Percentiles rank a stretch among this genome's conserved stretches.
These are phyloP conservation scores for Tragelaphus scriptus DNA, from an alignment of 2,113 vertebrate genomes.

Conservation along the genomic window DNA sequence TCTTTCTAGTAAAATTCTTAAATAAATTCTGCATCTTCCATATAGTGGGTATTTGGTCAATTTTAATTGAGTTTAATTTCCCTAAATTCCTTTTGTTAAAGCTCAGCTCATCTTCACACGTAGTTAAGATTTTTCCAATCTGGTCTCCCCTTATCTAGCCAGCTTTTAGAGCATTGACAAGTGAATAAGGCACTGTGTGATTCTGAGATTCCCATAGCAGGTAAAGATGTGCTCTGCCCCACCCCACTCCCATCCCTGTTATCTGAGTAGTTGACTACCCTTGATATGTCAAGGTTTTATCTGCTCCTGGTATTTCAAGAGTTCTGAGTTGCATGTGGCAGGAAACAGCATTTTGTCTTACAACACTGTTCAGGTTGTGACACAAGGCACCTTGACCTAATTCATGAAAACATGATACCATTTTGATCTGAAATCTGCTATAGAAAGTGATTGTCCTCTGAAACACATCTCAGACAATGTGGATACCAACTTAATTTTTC, in stretches of 20 bases:
- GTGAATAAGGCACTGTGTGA: background rate
- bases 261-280: background rate
- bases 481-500: conserved; percentile 57
- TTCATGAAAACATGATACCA: conserved; percentile 50
- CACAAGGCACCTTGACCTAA: conserved; percentile 61
- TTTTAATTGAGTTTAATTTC: conserved; percentile 24
- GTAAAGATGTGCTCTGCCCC: background rate
- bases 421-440: conserved; percentile 57
- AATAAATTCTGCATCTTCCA: background rate
- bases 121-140: background rate
- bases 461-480: conserved; percentile 54
- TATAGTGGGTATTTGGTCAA: background rate
- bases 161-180: background rate
- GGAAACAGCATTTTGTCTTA: conserved; percentile 18
- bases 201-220: background rate
- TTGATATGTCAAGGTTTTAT: conserved; percentile 1
- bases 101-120: background rate
- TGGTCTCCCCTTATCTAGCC: background rate
- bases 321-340: background rate
- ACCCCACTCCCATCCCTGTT: background rate
- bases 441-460: conserved; percentile 60
- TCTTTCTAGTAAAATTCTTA: background rate
- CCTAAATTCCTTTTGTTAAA: background rate
- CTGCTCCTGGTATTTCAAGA: background rate
- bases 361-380: conserved; percentile 19